A percentile compares a stretch with the other conserved stretches of the same genome.
These are phyloP conservation scores for Etia nguti DNA, from an alignment of 2,113 vertebrate species.

Conservation along the genomic window DNA sequence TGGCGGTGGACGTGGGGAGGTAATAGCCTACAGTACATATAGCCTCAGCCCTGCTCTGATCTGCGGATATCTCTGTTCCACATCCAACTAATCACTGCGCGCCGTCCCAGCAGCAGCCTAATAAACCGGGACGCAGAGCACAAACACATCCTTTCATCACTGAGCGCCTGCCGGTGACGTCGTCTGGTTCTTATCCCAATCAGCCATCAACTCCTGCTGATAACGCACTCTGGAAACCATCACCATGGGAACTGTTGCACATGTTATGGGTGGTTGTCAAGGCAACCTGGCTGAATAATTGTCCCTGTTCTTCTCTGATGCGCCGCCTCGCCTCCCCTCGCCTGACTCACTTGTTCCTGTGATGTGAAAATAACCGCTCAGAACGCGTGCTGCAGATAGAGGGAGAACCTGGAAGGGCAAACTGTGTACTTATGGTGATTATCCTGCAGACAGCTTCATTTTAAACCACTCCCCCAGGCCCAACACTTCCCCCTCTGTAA, in stretches of 20 bases:
- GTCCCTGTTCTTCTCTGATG: not conserved
- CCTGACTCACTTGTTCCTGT: conserved; percentile 36
- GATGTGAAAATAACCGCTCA: conserved; percentile 13
- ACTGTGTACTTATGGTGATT: conserved; percentile 22
- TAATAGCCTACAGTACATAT: not conserved
- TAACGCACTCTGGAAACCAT: conserved; percentile 46
- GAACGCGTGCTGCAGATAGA: not conserved
- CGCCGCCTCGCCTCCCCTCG: not conserved
- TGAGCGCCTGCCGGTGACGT: conserved; percentile 3
- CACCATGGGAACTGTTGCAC: conserved; percentile 74
- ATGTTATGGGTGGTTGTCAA: conserved; percentile 68
- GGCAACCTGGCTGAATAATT: conserved; percentile 62
- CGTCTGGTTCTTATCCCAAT: conserved; percentile 9
- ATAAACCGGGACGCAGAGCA: not conserved
- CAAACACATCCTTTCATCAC: not conserved
- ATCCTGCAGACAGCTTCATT: conserved; percentile 1
- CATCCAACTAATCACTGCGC: not conserved
- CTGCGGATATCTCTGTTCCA: not conserved
- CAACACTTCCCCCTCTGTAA: not conserved
- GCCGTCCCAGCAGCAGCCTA: not conserved
- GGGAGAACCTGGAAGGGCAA: conserved; percentile 16
- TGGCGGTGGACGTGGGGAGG: fast-evolving
- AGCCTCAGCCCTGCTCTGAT: not conserved
- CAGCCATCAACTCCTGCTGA: conserved; percentile 56
- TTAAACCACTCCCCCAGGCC: not conserved